Conservation (phyloP, 1,140 invertebrate genomes). For the Laupala kohalensis region DNA sequence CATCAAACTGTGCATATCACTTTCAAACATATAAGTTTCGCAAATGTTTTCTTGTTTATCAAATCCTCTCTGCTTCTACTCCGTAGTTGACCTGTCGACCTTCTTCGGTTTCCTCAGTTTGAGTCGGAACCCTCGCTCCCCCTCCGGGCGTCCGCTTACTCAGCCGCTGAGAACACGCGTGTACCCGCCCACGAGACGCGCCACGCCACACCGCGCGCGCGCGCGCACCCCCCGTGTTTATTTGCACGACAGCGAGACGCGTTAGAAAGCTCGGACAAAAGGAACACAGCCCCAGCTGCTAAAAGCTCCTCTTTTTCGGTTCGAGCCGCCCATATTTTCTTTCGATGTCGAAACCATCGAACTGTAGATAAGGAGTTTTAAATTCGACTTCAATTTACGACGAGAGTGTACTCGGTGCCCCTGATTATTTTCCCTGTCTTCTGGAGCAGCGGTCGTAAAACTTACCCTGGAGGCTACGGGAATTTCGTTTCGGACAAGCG, state of each 20-base stretch:
- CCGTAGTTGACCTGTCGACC: no score
- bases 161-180: background rate
- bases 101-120: no score
- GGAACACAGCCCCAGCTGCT: background rate
- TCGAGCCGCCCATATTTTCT: background rate
- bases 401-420: background rate
- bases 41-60: no score
- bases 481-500: background rate
- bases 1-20: no score
- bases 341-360: background rate
- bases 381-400: background rate
- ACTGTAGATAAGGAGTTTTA: background rate
- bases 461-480: background rate
- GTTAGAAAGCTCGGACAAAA: background rate
- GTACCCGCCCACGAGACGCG: background rate
- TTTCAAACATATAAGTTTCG: no score
- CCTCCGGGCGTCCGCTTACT: background rate
- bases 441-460: background rate
- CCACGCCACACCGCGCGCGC: no score
- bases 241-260: background rate
- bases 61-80: no score
- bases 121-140: no score
- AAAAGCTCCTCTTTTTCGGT: background rate
- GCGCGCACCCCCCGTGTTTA: background rate
- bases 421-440: background rate